A percentile compares a stretch with the other conserved stretches of the same genome.
Evolutionary conservation across 2,113 vertebrate genomes (phyloP).

Genomic region (Ancistrus triradiatus): DNA sequence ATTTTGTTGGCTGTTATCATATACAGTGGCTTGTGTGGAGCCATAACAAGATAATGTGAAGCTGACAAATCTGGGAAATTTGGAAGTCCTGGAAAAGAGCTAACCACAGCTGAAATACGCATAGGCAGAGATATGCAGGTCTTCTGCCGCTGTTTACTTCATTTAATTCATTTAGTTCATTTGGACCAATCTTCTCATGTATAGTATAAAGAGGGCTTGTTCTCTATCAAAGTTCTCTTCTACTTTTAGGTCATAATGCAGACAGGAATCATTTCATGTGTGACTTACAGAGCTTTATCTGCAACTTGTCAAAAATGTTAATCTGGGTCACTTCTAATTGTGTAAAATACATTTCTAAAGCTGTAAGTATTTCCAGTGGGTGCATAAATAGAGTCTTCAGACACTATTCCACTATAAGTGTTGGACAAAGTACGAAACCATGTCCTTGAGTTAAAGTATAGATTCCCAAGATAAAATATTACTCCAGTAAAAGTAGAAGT

Average conservation of each 20-base stretch:
- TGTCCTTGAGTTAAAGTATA: too few relatives aligned
- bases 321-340: slow-evolving; percentile 16
- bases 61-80: slow-evolving; percentile 17
- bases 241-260: slow-evolving; percentile 4
- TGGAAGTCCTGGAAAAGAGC: neutral
- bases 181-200: slow-evolving; percentile 20
- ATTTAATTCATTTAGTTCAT: slow-evolving; percentile 24
- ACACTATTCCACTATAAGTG: neutral
- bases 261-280: neutral
- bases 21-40: too few relatives aligned
- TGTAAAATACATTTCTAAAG: neutral
- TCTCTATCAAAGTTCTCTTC: neutral
- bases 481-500: too few relatives aligned
- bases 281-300: neutral
- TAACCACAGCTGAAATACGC: neutral
- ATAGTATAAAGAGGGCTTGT: neutral
- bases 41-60: too few relatives aligned
- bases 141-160: slow-evolving; percentile 16
- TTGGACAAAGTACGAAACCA: neutral
- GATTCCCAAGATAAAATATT: too few relatives aligned
- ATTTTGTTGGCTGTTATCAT: too few relatives aligned
- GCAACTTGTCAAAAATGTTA: neutral
- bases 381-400: neutral
- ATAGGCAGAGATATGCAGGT: neutral
- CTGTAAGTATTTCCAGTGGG: neutral